Evolutionary conservation across 2,113 vertebrate species (phyloP).

Genomic region (Todiramphus chloris): DNA sequence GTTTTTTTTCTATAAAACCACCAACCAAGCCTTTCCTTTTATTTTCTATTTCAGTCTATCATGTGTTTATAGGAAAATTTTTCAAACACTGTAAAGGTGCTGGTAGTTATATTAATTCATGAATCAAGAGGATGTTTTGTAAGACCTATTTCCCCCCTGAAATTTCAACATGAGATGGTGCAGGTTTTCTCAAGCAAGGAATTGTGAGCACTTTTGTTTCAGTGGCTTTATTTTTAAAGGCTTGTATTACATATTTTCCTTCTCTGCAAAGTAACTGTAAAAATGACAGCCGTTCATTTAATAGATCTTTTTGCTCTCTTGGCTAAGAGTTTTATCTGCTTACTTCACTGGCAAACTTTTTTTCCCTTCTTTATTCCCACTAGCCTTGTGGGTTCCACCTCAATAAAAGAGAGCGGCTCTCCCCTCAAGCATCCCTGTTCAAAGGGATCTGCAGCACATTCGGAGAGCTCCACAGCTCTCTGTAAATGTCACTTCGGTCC

Average conservation of each 20-base stretch:
- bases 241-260: neutral
- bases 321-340: neutral
- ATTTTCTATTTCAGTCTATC: neutral
- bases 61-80: conserved; percentile 20
- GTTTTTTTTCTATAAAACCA: conserved; percentile 2
- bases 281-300: neutral
- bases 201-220: conserved; percentile 7
- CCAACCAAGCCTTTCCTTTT: neutral
- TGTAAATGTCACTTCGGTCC: neutral
- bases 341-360: neutral
- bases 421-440: neutral
- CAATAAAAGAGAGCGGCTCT: neutral
- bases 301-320: neutral
- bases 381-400: neutral
- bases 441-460: neutral
- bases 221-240: conserved; percentile 19
- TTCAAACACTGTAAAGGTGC: conserved; percentile 19
- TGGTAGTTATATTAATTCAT: neutral
- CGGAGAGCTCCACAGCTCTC: neutral
- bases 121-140: neutral
- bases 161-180: neutral
- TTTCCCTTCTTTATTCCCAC: neutral
- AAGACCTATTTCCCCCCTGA: neutral
- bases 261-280: neutral
- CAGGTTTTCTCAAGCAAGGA: neutral